Evolutionary conservation across 2,797 vertebrate genomes (phyloP).

Genomic region (Columba guinea): DNA sequence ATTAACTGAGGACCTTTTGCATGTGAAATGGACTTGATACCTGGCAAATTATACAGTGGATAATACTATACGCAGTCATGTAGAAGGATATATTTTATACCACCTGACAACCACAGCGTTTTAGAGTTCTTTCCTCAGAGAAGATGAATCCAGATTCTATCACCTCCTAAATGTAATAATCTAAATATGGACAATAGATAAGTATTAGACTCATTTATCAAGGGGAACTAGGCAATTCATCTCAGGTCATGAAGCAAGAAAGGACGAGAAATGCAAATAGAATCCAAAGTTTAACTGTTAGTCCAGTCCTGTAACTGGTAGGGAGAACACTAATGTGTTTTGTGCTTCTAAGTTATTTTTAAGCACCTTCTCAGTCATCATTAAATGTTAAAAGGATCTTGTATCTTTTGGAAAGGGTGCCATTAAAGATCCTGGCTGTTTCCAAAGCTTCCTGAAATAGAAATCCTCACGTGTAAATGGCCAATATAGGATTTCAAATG

Average conservation of each 20-base stretch:
- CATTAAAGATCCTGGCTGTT: slow-evolving; percentile 53
- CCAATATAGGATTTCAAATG: slow-evolving; percentile 60
- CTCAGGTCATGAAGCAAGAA: slow-evolving; percentile 14
- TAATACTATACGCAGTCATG: slow-evolving; percentile 26
- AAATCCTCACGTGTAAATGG: slow-evolving; percentile 61
- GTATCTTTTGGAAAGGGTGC: slow-evolving; percentile 56
- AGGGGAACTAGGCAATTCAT: slow-evolving; percentile 1
- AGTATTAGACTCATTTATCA: slow-evolving; percentile 49
- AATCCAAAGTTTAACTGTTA: slow-evolving; percentile 5
- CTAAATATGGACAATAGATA: slow-evolving; percentile 44
- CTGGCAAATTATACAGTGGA: background rate
- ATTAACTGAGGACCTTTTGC: slow-evolving; percentile 12
- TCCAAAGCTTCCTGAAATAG: slow-evolving; percentile 63
- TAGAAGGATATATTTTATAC: slow-evolving; percentile 36
- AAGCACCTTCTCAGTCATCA: slow-evolving; percentile 55
- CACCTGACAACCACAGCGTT: slow-evolving; percentile 16
- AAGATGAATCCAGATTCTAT: slow-evolving; percentile 27
- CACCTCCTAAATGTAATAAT: slow-evolving; percentile 9
- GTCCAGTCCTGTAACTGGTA: background rate
- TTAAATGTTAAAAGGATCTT: slow-evolving; percentile 70
- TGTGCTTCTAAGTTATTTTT: slow-evolving; percentile 57
- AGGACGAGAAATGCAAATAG: background rate
- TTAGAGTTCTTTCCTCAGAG: slow-evolving; percentile 21
- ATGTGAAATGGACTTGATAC: slow-evolving; percentile 26
- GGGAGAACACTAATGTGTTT: background rate